Evolutionary conservation across 2,113 vertebrate genomes (phyloP).

Genomic region (Tenrec ecaudatus): DNA sequence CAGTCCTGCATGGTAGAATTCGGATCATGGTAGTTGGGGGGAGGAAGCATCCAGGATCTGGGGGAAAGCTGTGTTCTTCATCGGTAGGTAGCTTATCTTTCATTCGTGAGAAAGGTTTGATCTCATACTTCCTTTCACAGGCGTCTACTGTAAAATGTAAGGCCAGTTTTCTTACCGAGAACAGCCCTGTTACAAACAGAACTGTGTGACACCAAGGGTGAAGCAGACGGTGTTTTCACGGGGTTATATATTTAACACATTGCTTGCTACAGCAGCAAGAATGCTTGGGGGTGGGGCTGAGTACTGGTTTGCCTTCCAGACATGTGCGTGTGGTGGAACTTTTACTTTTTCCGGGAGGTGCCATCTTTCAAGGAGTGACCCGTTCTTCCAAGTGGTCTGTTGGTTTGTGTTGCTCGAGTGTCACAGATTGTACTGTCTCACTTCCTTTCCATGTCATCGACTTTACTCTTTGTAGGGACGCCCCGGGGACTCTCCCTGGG

Average conservation of each 20-base stretch:
- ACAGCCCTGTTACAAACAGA: conserved; percentile 9
- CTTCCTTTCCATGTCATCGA: neutral
- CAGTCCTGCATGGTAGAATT: no score
- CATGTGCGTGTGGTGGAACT: conserved; percentile 23
- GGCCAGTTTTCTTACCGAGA: conserved; percentile 27
- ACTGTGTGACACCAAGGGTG: neutral
- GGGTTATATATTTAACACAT: neutral
- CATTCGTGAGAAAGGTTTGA: conserved; percentile 3
- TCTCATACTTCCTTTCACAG: conserved; percentile 10
- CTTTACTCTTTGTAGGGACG: neutral
- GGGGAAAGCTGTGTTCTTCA: no score
- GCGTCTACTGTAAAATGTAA: conserved; percentile 21
- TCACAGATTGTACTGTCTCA: neutral
- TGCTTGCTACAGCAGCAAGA: conserved; percentile 5
- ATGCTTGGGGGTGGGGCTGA: conserved; percentile 9
- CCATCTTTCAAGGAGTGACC: neutral
- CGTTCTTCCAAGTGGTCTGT: neutral
- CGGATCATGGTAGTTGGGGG: no score
- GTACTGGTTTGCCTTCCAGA: conserved; percentile 40
- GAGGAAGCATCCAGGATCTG: no score
- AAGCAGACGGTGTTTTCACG: conserved; percentile 34
- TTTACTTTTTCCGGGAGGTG: conserved; percentile 17
- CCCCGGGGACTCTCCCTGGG: neutral
- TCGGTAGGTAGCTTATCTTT: neutral
- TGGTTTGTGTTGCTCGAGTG: neutral